Conservation (phyloP, 2,797 vertebrate species). For the Cyclura pinguis region DNA sequence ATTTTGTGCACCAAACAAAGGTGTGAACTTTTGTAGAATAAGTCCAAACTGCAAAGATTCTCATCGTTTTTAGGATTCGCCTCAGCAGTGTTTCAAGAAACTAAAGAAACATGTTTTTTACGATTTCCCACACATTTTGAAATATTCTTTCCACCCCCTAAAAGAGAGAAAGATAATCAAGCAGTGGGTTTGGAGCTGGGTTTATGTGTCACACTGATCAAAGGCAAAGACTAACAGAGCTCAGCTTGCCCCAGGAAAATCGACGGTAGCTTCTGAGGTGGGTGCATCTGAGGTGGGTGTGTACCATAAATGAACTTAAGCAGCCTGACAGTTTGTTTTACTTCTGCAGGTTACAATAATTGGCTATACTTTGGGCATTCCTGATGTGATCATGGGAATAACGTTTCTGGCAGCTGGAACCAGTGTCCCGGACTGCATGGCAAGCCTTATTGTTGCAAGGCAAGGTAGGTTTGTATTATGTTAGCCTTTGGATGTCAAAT, state of each 20-base stretch:
- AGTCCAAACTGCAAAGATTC: no score
- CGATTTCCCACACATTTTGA: no score
- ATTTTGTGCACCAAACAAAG: no score
- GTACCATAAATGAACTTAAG: neutral
- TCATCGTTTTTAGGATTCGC: no score
- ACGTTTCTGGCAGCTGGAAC: slow-evolving; percentile 97
- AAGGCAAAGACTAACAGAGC: neutral
- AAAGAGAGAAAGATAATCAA: neutral
- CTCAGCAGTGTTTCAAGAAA: no score
- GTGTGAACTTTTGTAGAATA: no score
- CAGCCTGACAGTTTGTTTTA: slow-evolving; percentile 38
- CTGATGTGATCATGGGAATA: slow-evolving; percentile 98
- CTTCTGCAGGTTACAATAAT: slow-evolving; percentile 91
- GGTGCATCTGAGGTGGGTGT: neutral
- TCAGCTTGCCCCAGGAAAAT: neutral
- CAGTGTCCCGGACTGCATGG: slow-evolving; percentile 98
- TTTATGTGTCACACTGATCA: neutral
- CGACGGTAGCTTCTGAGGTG: neutral
- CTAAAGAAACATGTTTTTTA: no score
- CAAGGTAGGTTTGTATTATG: slow-evolving; percentile 84
- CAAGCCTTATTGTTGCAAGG: slow-evolving; percentile 95
- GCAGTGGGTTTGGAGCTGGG: neutral
- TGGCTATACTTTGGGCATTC: slow-evolving; percentile 94
- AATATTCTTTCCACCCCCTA: no score
- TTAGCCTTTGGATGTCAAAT: neutral